Evolutionary conservation across 64 coral and sea anemone genomes (phyloP).

Genomic region (Montipora sp.): DNA sequence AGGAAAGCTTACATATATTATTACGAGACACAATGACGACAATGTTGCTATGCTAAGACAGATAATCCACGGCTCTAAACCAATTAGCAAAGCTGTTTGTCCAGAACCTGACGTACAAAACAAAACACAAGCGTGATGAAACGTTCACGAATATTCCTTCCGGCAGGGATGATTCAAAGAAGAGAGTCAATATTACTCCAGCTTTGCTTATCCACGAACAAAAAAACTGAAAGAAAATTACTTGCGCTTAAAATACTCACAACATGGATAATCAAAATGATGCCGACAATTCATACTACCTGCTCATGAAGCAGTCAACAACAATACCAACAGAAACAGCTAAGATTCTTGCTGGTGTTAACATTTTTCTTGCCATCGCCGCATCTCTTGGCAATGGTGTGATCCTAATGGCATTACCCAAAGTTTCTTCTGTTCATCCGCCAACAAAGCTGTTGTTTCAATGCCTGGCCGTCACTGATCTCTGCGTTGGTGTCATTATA

Average conservation of each 20-base stretch:
- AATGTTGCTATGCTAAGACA: too few relatives aligned
- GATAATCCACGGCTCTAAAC: too few relatives aligned
- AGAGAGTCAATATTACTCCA: too few relatives aligned
- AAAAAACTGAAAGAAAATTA: too few relatives aligned
- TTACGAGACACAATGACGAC: too few relatives aligned
- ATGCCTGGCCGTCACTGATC: slow-evolving; percentile 6
- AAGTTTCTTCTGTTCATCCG: slow-evolving; percentile 15
- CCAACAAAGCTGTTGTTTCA: slow-evolving; percentile 19
- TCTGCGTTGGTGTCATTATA: neutral
- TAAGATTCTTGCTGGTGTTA: neutral
- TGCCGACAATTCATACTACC: neutral
- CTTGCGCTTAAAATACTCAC: neutral
- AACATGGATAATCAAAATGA: neutral
- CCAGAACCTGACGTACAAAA: too few relatives aligned
- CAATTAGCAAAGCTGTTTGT: too few relatives aligned
- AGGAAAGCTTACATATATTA: too few relatives aligned
- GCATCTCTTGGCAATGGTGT: neutral
- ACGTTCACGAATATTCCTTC: too few relatives aligned
- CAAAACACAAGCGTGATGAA: too few relatives aligned
- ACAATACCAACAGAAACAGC: neutral
- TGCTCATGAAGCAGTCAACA: neutral
- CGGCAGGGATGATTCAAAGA: too few relatives aligned
- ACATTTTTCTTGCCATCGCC: slow-evolving; percentile 1
- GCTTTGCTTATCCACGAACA: too few relatives aligned
- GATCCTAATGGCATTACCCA: neutral